A percentile compares a stretch with the other conserved stretches of the same genome.
phyloP scores from a whole-genome alignment of 2,113 vertebrate species.

The Misgurnus mizolepis region DNA sequence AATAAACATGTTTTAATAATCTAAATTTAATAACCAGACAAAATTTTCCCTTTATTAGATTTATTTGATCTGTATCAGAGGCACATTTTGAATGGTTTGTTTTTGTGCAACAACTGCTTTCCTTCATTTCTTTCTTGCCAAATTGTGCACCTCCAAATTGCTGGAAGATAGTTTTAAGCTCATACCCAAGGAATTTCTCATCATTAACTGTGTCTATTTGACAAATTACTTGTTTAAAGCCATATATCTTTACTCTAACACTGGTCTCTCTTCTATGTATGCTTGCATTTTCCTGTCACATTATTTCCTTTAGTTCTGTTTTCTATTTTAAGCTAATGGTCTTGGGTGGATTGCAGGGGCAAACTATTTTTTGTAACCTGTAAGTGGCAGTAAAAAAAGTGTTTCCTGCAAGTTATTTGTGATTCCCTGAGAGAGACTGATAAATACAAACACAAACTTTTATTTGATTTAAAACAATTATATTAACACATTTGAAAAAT shows the following conservation, averaged over 20 bases:
- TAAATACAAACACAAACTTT: no score
- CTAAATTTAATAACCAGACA: no score
- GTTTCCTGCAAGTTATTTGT: background rate
- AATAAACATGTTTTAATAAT: no score
- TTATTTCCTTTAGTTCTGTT: constrained; percentile 17
- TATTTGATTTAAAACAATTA: no score
- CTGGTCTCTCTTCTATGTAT: background rate
- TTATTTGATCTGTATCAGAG: no score
- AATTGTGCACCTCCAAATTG: background rate
- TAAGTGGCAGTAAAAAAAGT: background rate
- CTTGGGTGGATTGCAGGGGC: background rate
- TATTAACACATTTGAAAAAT: no score
- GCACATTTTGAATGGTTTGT: background rate
- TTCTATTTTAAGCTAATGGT: constrained; percentile 8
- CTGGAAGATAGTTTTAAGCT: background rate
- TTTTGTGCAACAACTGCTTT: no score
- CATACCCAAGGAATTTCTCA: background rate
- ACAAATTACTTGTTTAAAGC: constrained; percentile 9
- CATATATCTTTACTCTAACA: constrained; percentile 6
- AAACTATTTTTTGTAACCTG: constrained; percentile 6
- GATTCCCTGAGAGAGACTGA: background rate
- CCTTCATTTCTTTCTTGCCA: background rate
- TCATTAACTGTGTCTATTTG: constrained; percentile 18
- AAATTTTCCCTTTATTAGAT: no score
- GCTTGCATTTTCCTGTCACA: background rate